Percentiles rank a stretch among this genome's conserved stretches.
Conservation (phyloP, 2,113 vertebrate species). For the Platichthys stellatus region DNA sequence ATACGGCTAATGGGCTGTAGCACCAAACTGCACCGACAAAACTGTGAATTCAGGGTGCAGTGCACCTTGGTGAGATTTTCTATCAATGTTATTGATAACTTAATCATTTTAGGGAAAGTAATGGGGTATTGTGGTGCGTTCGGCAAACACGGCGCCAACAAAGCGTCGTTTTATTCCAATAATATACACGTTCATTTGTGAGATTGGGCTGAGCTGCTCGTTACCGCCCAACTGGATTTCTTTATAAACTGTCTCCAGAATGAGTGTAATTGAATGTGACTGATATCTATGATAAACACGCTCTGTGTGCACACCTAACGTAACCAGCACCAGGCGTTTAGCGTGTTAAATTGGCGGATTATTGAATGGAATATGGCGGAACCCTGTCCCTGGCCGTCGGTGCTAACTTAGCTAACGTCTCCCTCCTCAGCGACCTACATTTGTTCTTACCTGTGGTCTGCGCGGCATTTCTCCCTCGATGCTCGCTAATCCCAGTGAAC, state of each 20-base stretch:
- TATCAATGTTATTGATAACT: background rate
- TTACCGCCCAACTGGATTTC: background rate
- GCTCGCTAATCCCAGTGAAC: background rate
- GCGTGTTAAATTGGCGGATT: background rate
- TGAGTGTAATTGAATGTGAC: no score
- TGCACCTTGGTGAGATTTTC: fast-evolving
- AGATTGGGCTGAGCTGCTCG: background rate
- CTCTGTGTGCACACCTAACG: background rate
- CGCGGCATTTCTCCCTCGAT: slow-evolving; percentile 71
- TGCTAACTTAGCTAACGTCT: slow-evolving; percentile 63
- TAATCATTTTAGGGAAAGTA: fast-evolving
- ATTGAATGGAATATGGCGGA: slow-evolving; percentile 38
- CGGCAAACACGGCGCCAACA: background rate
- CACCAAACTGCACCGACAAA: slow-evolving; percentile 8
- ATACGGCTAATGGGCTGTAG: background rate
- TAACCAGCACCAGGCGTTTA: background rate
- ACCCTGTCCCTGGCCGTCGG: background rate
- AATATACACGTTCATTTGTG: background rate
- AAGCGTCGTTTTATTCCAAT: background rate
- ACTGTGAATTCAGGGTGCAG: background rate
- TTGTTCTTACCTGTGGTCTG: slow-evolving; percentile 74
- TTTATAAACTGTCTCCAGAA: background rate
- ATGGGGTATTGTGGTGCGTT: background rate
- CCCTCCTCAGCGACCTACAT: slow-evolving; percentile 49
- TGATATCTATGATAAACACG: no score